Evolutionary conservation across 2,888 invertebrate species (phyloP), one percentile per base, ranked within the genome.

Genomic region (Aproaerema taeniolella): DNA sequence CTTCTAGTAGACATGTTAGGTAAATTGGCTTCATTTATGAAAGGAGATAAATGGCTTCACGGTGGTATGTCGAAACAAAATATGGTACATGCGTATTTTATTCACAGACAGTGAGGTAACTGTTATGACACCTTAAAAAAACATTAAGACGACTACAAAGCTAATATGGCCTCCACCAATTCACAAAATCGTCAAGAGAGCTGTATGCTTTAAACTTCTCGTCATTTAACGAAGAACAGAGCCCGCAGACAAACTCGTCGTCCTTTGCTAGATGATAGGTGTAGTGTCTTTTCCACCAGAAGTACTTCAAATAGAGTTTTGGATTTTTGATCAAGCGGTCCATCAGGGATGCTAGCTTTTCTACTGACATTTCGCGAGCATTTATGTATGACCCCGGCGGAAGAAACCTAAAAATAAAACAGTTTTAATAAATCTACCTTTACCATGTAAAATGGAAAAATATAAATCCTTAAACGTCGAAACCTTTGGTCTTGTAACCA

Each of bases 361-460:
- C 28, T 0, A 63, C 55, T 1, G 44, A 50, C 3, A 53, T 46
- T 2, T 51, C 53, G 0, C 50, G 50, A 0, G 67, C 75, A 41
- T 83, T 64, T 6, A 83, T 44, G 39, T 81, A 83, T 0, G 80
- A 75, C 0, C 67, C 70, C 1, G 78, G 81, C 1, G 83, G 81
- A 5, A 83, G 67, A 45, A 80, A 83, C 43, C 83, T 83, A 70
- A 1, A 63, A 56, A 26, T 38, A 28, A 28, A 28, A 10, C 24
- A 8, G 6, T 20, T 20, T 20, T 20, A 7, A 7, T 7, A 7
- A 20, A 20, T 8, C 24, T n/a, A n/a, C n/a, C n/a, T n/a, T n/a
- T n/a, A n/a, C n/a, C n/a, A n/a, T n/a, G n/a, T n/a, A n/a, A n/a
- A n/a, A n/a, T n/a, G n/a, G n/a, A n/a, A n/a, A n/a, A n/a, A n/a